phyloP scores from a whole-genome alignment of 2,113 vertebrate species.

The Protobothrops mucrosquamatus region DNA sequence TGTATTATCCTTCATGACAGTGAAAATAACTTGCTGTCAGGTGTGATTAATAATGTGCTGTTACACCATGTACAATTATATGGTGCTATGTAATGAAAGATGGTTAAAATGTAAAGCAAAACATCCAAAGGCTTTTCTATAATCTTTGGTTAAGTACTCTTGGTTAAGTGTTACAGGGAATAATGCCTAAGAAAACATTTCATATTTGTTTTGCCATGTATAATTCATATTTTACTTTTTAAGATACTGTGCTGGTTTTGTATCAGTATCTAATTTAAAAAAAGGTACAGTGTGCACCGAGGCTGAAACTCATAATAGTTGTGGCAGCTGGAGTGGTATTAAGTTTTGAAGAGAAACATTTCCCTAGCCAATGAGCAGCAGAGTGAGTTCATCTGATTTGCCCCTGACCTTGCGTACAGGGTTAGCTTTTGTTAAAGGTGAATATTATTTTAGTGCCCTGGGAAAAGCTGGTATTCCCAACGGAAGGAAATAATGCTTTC shows the following conservation, averaged over 20 bases:
- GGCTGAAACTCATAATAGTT: neutral
- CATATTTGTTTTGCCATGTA: neutral
- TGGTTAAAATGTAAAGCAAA: conserved; percentile 11
- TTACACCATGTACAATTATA: conserved; percentile 16
- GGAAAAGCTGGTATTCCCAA: neutral
- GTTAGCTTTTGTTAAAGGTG: neutral
- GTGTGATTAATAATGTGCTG: neutral
- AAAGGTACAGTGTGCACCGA: neutral
- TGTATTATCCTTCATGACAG: conserved; percentile 26
- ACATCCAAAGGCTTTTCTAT: neutral
- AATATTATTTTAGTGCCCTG: neutral
- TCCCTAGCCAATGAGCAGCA: neutral
- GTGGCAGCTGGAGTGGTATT: neutral
- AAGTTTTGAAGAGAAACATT: neutral
- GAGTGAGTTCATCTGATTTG: neutral
- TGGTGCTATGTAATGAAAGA: neutral
- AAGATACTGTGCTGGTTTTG: neutral
- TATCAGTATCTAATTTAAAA: neutral
- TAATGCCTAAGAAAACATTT: neutral
- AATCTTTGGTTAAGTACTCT: neutral
- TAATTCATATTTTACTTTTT: neutral
- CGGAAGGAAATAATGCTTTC: neutral
- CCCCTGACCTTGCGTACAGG: neutral
- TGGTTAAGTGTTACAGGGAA: neutral
- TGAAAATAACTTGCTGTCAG: conserved; percentile 33